Conservation (phyloP, 2,113 vertebrate genomes). For the Heptranchias perlo region DNA sequence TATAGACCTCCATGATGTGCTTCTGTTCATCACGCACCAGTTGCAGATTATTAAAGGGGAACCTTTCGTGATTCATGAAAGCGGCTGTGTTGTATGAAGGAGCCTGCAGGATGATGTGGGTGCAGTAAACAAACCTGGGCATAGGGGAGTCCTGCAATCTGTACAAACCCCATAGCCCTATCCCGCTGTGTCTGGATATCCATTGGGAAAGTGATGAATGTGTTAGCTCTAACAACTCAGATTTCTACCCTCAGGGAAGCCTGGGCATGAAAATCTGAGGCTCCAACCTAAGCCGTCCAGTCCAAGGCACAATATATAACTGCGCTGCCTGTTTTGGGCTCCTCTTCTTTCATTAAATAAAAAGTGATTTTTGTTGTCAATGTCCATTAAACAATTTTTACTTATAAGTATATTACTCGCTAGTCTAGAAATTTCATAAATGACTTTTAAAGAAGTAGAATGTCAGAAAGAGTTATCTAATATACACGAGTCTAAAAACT, state of each 20-base stretch:
- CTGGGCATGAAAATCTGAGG: neutral
- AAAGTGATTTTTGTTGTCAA: neutral
- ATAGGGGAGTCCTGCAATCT: neutral
- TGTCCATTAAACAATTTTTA: neutral
- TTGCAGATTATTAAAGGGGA: neutral
- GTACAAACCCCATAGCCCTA: neutral
- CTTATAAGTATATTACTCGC: neutral
- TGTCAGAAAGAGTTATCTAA: neutral
- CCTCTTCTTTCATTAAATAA: neutral
- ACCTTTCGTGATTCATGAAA: neutral
- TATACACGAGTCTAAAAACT: neutral
- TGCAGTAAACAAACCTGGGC: neutral
- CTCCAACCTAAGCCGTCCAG: neutral
- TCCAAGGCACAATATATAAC: neutral
- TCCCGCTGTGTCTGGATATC: neutral
- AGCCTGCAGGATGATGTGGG: neutral
- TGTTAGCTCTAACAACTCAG: neutral
- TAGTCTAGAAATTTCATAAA: neutral
- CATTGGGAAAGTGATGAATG: neutral
- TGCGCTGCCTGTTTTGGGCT: neutral
- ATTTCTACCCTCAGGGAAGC: neutral
- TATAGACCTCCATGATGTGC: neutral
- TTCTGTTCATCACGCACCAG: neutral
- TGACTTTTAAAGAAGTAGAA: neutral
- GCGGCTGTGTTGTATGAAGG: neutral